These are phyloP conservation scores for Calidris pygmaea DNA, from an alignment of 2,113 vertebrate genomes.

Conservation along the genomic window DNA sequence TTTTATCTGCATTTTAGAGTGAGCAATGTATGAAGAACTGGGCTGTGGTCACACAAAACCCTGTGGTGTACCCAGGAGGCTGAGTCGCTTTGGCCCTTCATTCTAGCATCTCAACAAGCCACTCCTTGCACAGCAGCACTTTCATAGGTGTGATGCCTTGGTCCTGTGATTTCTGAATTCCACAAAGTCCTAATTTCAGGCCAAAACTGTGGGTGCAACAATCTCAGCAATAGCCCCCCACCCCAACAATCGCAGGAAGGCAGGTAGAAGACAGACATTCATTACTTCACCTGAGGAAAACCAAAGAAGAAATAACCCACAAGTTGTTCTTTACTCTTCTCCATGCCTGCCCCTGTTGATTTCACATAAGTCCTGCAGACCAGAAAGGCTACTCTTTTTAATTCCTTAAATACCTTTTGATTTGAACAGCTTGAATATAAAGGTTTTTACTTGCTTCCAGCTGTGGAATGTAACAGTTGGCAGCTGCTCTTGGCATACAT, in stretches of 20 bases:
- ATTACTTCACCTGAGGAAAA: not conserved
- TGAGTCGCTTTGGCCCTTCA: not conserved
- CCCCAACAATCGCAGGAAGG: not conserved
- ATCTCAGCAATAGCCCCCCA: not conserved
- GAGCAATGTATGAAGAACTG: not conserved
- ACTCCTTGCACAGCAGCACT: not conserved
- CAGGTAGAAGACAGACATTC: not conserved
- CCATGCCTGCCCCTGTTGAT: not conserved
- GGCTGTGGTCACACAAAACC: not conserved
- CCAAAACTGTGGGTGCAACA: not conserved
- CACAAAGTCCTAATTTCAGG: not conserved
- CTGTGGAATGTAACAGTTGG: constrained; percentile 19
- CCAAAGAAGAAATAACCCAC: not conserved
- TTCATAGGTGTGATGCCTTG: not conserved
- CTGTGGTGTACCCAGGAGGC: not conserved
- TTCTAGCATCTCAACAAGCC: not conserved
- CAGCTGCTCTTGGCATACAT: not conserved
- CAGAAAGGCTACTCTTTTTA: not conserved
- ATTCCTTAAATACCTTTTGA: constrained; percentile 5
- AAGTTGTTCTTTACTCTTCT: not conserved
- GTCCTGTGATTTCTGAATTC: not conserved
- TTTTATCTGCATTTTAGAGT: not conserved
- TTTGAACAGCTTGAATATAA: constrained; percentile 9
- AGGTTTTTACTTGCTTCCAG: constrained; percentile 29
- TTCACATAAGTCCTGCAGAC: not conserved